Evolutionary conservation across 2,797 vertebrate species (phyloP).

Genomic region (Hyperoplus immaculatus): DNA sequence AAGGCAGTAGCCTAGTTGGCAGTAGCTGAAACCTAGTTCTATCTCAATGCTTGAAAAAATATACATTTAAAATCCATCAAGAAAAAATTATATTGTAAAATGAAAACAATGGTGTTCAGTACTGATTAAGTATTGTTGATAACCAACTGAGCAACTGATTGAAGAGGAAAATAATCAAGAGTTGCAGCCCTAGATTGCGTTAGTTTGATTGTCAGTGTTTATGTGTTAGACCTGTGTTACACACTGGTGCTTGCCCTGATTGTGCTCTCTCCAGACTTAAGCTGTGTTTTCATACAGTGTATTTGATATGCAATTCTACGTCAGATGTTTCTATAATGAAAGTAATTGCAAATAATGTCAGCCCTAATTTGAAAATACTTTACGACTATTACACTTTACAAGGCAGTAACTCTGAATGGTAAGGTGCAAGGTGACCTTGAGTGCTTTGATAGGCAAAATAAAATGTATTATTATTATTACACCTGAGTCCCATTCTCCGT

Average conservation of each 20-base stretch:
- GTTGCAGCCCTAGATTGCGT: not conserved
- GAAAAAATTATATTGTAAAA: too few relatives aligned
- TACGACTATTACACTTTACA: not conserved
- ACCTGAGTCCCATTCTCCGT: not conserved
- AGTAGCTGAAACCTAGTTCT: too few relatives aligned
- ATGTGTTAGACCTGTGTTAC: not conserved
- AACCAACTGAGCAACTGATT: not conserved
- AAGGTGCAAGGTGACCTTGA: too few relatives aligned
- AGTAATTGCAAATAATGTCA: not conserved
- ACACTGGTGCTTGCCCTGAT: not conserved
- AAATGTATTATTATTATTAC: too few relatives aligned
- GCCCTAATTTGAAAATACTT: not conserved
- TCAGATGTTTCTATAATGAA: not conserved
- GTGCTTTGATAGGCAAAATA: too few relatives aligned
- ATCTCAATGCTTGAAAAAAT: too few relatives aligned
- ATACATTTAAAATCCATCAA: too few relatives aligned
- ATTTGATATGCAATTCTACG: not conserved
- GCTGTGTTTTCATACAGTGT: not conserved
- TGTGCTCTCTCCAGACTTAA: not conserved
- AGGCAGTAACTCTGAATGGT: too few relatives aligned
- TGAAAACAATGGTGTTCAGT: too few relatives aligned
- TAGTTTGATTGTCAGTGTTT: slow-evolving; percentile 1
- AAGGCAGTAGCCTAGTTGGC: not conserved
- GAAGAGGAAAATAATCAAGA: not conserved
- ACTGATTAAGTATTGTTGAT: too few relatives aligned